phyloP scores from a whole-genome alignment of 1,140 invertebrate species.

The Apolygus lucorum region DNA sequence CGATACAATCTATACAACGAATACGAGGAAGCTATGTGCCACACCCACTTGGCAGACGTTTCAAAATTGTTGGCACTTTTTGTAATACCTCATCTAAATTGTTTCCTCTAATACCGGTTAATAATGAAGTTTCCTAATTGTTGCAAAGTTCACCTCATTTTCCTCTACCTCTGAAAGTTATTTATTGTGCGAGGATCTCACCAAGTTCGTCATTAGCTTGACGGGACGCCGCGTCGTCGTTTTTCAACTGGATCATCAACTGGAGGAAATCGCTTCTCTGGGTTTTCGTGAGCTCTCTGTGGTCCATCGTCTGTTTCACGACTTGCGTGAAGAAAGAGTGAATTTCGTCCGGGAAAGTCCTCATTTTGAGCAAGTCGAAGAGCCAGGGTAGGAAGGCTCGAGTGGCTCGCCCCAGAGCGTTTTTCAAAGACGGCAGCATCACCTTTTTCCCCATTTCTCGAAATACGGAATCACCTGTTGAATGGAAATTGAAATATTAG shows the following conservation, averaged over 20 bases:
- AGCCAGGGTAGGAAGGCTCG: slow-evolving; percentile 26
- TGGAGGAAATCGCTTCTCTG: slow-evolving; percentile 36
- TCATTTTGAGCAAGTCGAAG: slow-evolving; percentile 13
- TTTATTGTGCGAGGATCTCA: too few relatives aligned
- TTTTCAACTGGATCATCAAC: slow-evolving; percentile 31
- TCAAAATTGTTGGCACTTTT: too few relatives aligned
- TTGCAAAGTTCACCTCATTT: too few relatives aligned
- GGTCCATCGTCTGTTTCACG: slow-evolving; percentile 30
- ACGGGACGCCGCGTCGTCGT: not conserved
- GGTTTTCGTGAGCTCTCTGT: slow-evolving; percentile 27
- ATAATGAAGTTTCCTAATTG: too few relatives aligned
- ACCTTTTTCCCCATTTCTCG: slow-evolving; percentile 23
- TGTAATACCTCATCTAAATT: too few relatives aligned
- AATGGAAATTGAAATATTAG: too few relatives aligned
- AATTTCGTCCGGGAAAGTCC: slow-evolving; percentile 29
- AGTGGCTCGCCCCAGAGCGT: not conserved
- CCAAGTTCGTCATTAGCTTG: not conserved
- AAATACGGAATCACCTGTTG: slow-evolving; percentile 31
- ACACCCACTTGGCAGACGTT: too few relatives aligned
- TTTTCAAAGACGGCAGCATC: slow-evolving; percentile 13
- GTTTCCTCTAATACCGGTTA: too few relatives aligned
- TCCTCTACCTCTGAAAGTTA: too few relatives aligned
- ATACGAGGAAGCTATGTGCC: too few relatives aligned
- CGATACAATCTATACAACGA: too few relatives aligned
- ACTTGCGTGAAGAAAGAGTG: slow-evolving; percentile 32